Percentiles rank a stretch among this genome's conserved stretches.
phyloP scores from a whole-genome alignment of 1,140 invertebrate genomes.

The Leptinotarsa texana region DNA sequence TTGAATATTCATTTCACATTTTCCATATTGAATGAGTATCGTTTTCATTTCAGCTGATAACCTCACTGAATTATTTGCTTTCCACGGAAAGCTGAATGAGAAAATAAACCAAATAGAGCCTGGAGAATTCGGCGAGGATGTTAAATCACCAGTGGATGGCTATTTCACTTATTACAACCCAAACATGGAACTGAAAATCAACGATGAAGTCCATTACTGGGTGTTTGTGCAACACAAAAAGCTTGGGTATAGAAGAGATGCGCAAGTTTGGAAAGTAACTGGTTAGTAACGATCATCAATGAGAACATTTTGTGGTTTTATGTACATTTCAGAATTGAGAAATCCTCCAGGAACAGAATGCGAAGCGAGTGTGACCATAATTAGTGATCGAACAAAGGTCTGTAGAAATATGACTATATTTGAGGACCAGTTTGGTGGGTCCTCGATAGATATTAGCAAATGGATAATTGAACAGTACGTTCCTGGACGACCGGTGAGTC shows the following conservation, averaged over 20 bases:
- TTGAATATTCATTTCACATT: not conserved
- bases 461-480: constrained; percentile 45
- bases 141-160: constrained; percentile 34
- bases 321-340: not conserved
- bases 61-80: constrained; percentile 48
- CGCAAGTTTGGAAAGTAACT: constrained; percentile 42
- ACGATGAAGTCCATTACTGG: constrained; percentile 51
- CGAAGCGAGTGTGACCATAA: constrained; percentile 14
- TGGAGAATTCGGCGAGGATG: constrained; percentile 44
- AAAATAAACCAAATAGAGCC: constrained; percentile 38
- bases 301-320: not conserved
- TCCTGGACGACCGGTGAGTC: constrained; percentile 27
- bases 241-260: constrained; percentile 46
- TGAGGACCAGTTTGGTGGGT: constrained; percentile 41
- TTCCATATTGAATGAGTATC: not conserved
- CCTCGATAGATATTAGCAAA: constrained; percentile 35
- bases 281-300: constrained; percentile 33
- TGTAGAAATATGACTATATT: constrained; percentile 44
- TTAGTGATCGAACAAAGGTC: constrained; percentile 20
- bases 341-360: not conserved
- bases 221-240: constrained; percentile 48
- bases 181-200: constrained; percentile 39
- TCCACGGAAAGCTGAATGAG: constrained; percentile 49
- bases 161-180: constrained; percentile 46
- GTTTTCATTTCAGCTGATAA: constrained; percentile 43